Base-by-base conservation (phyloP, 2,888 invertebrate species). In the Ectemnius cavifrons region DNA sequence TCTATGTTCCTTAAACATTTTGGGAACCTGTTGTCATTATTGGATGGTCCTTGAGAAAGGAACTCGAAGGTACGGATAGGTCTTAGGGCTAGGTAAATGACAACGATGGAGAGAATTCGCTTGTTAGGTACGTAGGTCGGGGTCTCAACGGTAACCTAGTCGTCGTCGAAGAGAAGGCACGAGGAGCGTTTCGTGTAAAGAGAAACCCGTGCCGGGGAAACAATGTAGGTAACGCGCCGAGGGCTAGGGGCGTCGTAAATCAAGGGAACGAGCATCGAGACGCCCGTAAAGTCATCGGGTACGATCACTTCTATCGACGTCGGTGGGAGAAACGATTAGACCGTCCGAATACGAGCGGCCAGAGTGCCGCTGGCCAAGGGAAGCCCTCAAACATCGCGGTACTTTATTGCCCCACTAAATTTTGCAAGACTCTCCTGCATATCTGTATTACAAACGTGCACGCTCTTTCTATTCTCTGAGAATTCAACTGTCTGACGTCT, bases 181-280 rank as follows among this genome's bases (percentile, higher is more conserved):
- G 74, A 75, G 73, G 63, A 75, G 80, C 68, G 45, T 13, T 14
- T 16, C 76, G 78, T 75, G 76, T 77, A 86, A 84, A 83, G 85
- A 81, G 82, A 81, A 81, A 80, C 79, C 77, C 77, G 68, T 75
- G 67, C 62, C 72, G 78, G 75, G 80, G 80, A 86, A 84, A 86
- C 86, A 86, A 85, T 87, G 87, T 85, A 83, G 78, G 82, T 80
- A 84, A 84, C 84, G 81, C 84, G 83, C 80, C 85, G 86, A 87
- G 87, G 88, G 88, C 88, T 89, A 86, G 87, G 85, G 77, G 85
- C 80, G 85, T 82, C 86, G 86, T 89, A 89, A 89, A 89, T 89
- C 89, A 89, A 84, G 82, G 76, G 83, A 88, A 89, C 87, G 87
- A 88, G 89, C 87, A 89, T 89, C 89, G 88, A 88, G 85, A 37